Conservation (phyloP, 2,113 vertebrate genomes). For the Piprites chloris region DNA sequence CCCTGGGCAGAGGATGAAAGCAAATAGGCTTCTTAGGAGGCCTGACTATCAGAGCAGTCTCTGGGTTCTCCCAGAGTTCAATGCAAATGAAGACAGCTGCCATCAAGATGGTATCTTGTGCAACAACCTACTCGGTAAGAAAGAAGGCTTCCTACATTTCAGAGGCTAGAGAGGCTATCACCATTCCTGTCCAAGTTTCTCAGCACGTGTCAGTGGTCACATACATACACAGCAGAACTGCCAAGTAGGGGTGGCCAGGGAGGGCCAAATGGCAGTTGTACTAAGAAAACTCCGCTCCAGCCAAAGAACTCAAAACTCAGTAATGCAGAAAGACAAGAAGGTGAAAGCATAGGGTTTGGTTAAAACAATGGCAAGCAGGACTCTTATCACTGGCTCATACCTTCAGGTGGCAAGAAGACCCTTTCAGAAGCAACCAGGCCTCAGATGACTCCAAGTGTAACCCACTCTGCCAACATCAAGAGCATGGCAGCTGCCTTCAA, state of each 20-base stretch:
- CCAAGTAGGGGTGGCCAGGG: background rate
- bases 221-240: background rate
- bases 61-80: slow-evolving; percentile 18
- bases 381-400: background rate
- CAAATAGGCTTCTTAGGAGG: background rate
- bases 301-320: background rate
- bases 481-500: background rate
- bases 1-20: slow-evolving; percentile 1
- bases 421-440: background rate
- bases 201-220: background rate
- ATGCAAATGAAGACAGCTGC: background rate
- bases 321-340: background rate
- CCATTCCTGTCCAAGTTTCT: background rate
- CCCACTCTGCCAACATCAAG: background rate
- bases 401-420: background rate
- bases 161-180: background rate
- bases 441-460: background rate
- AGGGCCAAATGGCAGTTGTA: background rate
- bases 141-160: background rate
- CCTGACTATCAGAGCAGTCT: background rate
- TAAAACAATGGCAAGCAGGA: background rate
- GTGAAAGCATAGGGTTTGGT: background rate
- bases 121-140: background rate
- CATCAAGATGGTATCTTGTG: background rate
- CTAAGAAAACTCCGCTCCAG: background rate